Percentiles rank a stretch among this genome's conserved stretches.
phyloP scores from a whole-genome alignment of 2,888 invertebrate species.

The Callinectes sapidus region DNA sequence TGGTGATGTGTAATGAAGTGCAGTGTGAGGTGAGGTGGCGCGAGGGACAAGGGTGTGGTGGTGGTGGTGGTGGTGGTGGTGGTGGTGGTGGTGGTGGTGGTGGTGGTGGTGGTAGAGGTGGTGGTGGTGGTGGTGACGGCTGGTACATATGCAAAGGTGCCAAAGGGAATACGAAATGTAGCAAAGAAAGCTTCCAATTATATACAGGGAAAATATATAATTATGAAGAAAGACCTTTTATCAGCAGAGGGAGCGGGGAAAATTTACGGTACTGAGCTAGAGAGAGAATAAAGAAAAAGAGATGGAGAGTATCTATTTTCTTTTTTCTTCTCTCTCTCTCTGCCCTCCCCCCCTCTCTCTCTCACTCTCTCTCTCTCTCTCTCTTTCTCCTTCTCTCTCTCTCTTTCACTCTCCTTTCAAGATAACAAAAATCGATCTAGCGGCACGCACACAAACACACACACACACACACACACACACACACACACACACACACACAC shows the following conservation, averaged over 20 bases:
- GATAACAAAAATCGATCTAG: not conserved
- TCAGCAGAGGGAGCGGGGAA: not conserved
- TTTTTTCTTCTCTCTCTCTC: not conserved
- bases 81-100: not conserved
- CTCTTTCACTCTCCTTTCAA: not conserved
- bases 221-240: conserved; percentile 26
- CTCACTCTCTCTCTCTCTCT: too few relatives aligned
- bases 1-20: not conserved
- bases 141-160: not conserved
- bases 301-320: not conserved
- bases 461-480: conserved; percentile 27
- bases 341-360: too few relatives aligned
- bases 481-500: conserved; percentile 22
- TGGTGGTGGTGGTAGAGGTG: conserved; percentile 5
- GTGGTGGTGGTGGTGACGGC: not conserved
- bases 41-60: not conserved
- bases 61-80: conserved; percentile 2
- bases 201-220: conserved; percentile 11
- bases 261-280: not conserved
- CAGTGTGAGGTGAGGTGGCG: not conserved
- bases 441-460: conserved; percentile 2
- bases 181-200: not conserved
- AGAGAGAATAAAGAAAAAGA: not conserved
- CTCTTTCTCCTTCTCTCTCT: too few relatives aligned
- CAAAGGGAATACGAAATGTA: not conserved